Conservation (phyloP, 2,888 invertebrate genomes). For the Cosmia trapezina region DNA sequence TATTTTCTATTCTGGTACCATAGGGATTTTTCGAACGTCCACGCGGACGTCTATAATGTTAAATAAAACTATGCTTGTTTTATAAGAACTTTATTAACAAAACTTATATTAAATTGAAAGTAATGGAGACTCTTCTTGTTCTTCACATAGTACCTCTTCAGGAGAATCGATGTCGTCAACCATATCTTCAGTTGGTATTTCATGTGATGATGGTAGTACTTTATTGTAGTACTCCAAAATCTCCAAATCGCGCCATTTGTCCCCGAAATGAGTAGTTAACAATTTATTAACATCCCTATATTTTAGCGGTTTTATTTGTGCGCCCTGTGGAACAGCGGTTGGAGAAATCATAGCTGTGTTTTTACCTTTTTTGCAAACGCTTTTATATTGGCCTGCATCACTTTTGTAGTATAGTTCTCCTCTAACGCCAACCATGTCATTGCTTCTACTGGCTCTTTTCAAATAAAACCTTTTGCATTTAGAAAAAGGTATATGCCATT, state of each 20-base stretch:
- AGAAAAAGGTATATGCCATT: constrained; percentile 56
- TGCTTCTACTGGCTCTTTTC: constrained; percentile 47
- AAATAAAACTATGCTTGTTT: constrained; percentile 23
- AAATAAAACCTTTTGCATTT: constrained; percentile 61
- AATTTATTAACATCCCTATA: constrained; percentile 43
- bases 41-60: no score
- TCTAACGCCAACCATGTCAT: constrained; percentile 43
- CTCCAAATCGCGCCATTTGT: constrained; percentile 41
- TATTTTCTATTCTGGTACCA: no score
- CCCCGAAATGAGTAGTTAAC: constrained; percentile 36
- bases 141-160: constrained; percentile 47
- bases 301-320: constrained; percentile 15
- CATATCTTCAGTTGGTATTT: constrained; percentile 30
- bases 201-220: constrained; percentile 35
- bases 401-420: constrained; percentile 48
- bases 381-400: constrained; percentile 53
- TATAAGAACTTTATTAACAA: constrained; percentile 16
- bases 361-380: constrained; percentile 44
- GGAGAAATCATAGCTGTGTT: constrained; percentile 30
- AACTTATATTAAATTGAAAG: constrained; percentile 17
- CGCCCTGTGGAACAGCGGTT: constrained; percentile 23
- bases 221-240: constrained; percentile 17
- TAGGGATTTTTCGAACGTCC: no score
- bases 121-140: constrained; percentile 44
- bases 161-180: constrained; percentile 28